These are phyloP conservation scores for Sitta europaea DNA, from an alignment of 2,113 vertebrate genomes.

Conservation along the genomic window DNA sequence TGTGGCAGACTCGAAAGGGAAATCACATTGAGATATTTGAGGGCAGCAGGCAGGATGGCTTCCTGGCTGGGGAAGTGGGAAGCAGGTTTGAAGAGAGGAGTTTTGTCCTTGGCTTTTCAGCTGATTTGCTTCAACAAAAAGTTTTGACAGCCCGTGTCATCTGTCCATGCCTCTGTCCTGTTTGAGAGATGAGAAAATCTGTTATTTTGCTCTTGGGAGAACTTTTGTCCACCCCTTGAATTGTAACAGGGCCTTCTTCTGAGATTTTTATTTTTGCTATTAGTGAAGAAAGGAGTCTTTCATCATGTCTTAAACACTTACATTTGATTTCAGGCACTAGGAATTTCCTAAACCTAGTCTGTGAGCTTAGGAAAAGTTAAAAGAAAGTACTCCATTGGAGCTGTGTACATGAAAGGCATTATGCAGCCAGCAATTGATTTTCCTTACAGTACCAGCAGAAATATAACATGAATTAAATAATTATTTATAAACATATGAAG, in stretches of 20 bases:
- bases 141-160: neutral
- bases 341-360: neutral
- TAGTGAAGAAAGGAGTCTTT: neutral
- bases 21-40: neutral
- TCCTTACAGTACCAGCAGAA: neutral
- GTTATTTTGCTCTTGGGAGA: accelerated
- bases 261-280: neutral
- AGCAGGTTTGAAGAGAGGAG: neutral
- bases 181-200: neutral
- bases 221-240: neutral
- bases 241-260: neutral
- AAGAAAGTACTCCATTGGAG: neutral
- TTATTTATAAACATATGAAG: neutral
- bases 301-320: neutral
- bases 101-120: neutral
- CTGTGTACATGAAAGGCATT: neutral
- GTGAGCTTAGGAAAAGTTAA: neutral
- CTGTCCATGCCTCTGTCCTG: neutral
- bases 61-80: neutral
- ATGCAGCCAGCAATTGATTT: neutral
- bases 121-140: neutral
- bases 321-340: neutral
- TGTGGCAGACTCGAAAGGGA: neutral
- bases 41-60: neutral
- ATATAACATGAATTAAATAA: neutral